Base-by-base conservation (phyloP, 2,797 vertebrate species). In the Eulemur albifrons region DNA sequence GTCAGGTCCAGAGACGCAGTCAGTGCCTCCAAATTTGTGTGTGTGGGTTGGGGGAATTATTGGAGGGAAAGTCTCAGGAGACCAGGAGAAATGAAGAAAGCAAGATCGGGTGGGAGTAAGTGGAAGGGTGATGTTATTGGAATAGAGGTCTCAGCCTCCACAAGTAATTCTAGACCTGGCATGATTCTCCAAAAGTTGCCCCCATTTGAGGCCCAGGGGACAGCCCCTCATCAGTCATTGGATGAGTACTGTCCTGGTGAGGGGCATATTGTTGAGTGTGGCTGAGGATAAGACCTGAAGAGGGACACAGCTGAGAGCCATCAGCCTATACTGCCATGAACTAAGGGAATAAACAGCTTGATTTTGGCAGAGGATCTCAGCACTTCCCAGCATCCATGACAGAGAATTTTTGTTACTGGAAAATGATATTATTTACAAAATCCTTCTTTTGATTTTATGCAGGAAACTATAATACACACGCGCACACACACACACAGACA, bases 351-450 rank as follows among this genome's bases (percentile, higher is more conserved):
- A 61, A 45, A n/a, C 3, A 23, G 15, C 17, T 65, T 23, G 17
- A 5, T 73, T 27, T 50, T 75, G 79, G 5, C 27, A 67, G 9
- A 67, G 12, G 38, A 76, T 38, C 50, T 54, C 9, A 59, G 15
- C 38, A 38, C 15, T 45, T 32, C 27, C 52, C 7, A 83, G 32
- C 14, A 27, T 80, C 57, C 18, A 25, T 4, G 38, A 12, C 4
- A 35, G 20, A 63, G 21, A 52, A 50, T 69, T 77, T 12, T 54
- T 9, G 30, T 82, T 67, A 50, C 1, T 38, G 18, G 14, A 82
- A 95, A 92, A 77, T 23, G 25, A 45, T 45, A 38, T 50, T 50
- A 84, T 8, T 92, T 77, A 38, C 11, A 75, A 69, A 95, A 52
- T 2, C 11, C 10, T 70, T 45, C 50, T 12, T 88, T 93, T 20